A percentile compares a stretch with the other conserved stretches of the same genome.
These are phyloP conservation scores for Sicus ferrugineus DNA, from an alignment of 2,888 invertebrate genomes.

Conservation along the genomic window DNA sequence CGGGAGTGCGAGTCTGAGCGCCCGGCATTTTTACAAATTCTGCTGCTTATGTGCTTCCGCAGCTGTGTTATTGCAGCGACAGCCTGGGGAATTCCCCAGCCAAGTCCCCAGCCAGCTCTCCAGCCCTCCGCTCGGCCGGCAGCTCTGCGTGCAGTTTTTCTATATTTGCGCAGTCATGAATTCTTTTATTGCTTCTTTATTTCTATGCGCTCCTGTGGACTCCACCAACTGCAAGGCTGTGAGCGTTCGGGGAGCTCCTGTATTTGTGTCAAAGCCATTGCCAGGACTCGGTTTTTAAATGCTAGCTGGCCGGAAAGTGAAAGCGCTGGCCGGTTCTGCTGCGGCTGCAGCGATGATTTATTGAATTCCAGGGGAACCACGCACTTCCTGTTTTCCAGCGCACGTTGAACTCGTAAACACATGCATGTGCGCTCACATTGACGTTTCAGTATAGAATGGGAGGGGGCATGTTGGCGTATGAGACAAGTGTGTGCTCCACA, in stretches of 20 bases:
- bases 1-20: constrained; percentile 1
- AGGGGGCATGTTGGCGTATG: background rate
- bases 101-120: background rate
- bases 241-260: background rate
- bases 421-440: constrained; percentile 8
- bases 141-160: constrained; percentile 28
- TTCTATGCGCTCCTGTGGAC: constrained; percentile 27
- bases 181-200: constrained; percentile 37
- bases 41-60: constrained; percentile 37
- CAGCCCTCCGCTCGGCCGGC: background rate
- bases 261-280: constrained; percentile 33
- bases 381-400: constrained; percentile 30
- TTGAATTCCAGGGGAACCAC: constrained; percentile 35
- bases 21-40: constrained; percentile 39
- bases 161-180: constrained; percentile 39
- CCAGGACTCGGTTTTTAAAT: constrained; percentile 33
- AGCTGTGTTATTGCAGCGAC: constrained; percentile 40
- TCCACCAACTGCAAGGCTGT: constrained; percentile 14
- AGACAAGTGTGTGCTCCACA: no score
- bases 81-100: constrained; percentile 1
- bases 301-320: constrained; percentile 27
- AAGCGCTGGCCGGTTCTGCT: constrained; percentile 25
- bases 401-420: background rate
- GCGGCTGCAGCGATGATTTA: constrained; percentile 35
- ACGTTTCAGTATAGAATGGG: background rate